Conservation (phyloP, 2,797 vertebrate species). For the Intellagama lesueurii region DNA sequence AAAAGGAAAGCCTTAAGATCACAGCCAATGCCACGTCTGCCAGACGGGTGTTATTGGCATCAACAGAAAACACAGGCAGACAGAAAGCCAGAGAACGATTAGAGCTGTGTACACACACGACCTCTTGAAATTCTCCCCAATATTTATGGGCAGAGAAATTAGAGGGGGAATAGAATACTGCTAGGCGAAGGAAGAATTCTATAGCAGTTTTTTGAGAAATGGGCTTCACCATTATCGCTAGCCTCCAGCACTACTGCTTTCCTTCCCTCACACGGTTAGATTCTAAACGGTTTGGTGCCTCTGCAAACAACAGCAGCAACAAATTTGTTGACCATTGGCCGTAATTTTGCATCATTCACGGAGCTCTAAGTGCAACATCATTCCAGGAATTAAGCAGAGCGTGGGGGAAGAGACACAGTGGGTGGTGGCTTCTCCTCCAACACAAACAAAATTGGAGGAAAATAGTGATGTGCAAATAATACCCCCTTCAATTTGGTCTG, state of each 20-base stretch:
- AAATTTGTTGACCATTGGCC: not conserved
- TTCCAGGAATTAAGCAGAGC: too few species aligned
- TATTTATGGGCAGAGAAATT: not conserved
- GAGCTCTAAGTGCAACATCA: not conserved
- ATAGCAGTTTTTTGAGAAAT: not conserved
- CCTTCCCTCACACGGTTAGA: not conserved
- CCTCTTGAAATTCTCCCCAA: not conserved
- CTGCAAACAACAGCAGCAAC: not conserved
- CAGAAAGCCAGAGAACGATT: not conserved
- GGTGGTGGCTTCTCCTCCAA: too few species aligned
- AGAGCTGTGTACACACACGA: not conserved
- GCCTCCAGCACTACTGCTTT: not conserved
- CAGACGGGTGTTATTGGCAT: conserved; percentile 12
- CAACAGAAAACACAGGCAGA: not conserved
- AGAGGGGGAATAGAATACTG: not conserved
- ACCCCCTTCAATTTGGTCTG: too few species aligned
- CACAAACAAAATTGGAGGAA: too few species aligned
- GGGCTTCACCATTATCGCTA: not conserved
- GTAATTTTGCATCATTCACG: not conserved
- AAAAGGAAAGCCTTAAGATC: conserved; percentile 48
- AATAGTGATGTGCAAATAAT: too few species aligned
- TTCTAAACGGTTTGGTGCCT: not conserved
- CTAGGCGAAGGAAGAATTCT: not conserved
- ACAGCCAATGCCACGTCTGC: conserved; percentile 51
- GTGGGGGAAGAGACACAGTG: too few species aligned